phyloP scores from a whole-genome alignment of 2,797 vertebrate species.

The Merluccius polli region DNA sequence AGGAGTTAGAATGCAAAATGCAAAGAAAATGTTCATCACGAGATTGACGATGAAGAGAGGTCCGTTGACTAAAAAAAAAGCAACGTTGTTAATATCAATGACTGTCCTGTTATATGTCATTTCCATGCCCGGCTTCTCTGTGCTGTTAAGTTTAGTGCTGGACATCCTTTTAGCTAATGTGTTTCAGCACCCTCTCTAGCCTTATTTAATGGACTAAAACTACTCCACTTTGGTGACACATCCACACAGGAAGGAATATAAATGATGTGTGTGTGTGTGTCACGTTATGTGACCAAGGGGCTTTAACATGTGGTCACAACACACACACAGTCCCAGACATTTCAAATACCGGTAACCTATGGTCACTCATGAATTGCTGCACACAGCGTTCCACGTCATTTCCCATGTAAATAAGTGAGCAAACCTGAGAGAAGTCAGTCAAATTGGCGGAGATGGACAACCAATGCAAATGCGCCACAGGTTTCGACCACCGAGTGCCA shows the following conservation, averaged over 20 bases:
- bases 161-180: neutral
- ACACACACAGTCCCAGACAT: neutral
- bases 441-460: no score
- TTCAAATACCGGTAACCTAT: neutral
- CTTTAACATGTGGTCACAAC: neutral
- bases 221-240: neutral
- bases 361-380: no score
- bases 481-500: neutral
- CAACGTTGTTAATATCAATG: neutral
- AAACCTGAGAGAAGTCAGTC: neutral
- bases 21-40: slow-evolving; percentile 45
- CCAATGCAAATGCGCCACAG: no score
- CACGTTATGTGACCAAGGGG: no score
- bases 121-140: no score
- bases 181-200: neutral
- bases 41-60: slow-evolving; percentile 14
- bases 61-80: slow-evolving; percentile 25
- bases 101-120: no score
- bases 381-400: no score
- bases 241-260: no score
- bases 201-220: neutral
- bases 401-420: neutral
- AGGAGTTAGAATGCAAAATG: slow-evolving; percentile 41
- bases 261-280: no score
- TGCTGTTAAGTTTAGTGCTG: neutral